Conservation (phyloP, 2,113 vertebrate genomes). For the Puffinus mauretanicus region DNA sequence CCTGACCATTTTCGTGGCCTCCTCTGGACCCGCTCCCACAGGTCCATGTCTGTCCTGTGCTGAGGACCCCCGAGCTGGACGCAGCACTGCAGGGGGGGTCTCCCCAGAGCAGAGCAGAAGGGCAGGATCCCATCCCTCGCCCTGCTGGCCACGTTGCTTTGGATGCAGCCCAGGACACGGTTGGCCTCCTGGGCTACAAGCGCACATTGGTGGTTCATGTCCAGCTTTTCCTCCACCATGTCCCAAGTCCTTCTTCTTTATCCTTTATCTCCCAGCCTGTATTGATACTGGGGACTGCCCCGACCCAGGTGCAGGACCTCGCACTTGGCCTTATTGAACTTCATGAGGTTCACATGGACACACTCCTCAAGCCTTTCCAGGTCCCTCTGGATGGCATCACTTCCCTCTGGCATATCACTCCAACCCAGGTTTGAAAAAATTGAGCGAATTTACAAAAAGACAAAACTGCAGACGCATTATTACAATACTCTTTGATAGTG, state of each 20-base stretch:
- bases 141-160: background rate
- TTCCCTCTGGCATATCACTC: background rate
- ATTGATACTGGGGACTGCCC: background rate
- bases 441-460: background rate
- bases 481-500: fast-evolving
- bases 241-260: background rate
- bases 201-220: fast-evolving
- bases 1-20: no score
- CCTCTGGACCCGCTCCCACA: background rate
- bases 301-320: background rate
- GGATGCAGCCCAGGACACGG: fast-evolving
- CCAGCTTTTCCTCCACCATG: background rate
- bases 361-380: background rate
- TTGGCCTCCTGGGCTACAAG: background rate
- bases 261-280: background rate
- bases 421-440: background rate
- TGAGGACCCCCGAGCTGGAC: no score
- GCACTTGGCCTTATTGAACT: background rate
- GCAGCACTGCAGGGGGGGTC: no score
- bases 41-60: no score
- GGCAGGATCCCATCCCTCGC: no score
- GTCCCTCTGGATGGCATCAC: background rate
- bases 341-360: background rate
- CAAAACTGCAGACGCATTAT: background rate
- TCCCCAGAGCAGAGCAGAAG: no score